Percentiles rank a stretch among this genome's conserved stretches.
phyloP scores from a whole-genome alignment of 2,113 vertebrate species.

The Thinocorus orbignyianus region DNA sequence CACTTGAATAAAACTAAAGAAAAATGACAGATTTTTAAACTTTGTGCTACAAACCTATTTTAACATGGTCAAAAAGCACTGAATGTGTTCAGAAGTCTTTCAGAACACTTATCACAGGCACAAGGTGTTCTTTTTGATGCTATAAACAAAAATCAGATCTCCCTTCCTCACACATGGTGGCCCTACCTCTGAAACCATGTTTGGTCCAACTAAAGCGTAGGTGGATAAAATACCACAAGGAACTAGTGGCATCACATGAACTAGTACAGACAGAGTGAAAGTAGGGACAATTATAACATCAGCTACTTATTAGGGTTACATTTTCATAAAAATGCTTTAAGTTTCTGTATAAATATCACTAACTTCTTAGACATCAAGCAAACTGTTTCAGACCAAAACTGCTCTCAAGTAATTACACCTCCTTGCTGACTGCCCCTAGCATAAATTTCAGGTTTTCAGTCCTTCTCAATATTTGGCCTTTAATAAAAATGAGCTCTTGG shows the following conservation, averaged over 20 bases:
- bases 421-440: background rate
- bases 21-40: background rate
- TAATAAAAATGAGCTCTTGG: background rate
- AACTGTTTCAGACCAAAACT: background rate
- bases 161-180: background rate
- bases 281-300: background rate
- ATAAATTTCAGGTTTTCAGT: background rate
- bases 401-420: background rate
- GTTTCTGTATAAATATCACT: background rate
- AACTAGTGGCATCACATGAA: background rate
- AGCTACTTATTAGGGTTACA: background rate
- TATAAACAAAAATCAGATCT: background rate
- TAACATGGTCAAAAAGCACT: background rate
- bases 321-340: background rate
- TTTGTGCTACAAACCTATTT: background rate
- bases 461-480: background rate
- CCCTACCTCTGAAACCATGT: background rate
- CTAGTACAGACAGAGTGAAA: background rate
- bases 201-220: background rate
- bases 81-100: background rate
- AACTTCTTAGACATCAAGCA: background rate
- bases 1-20: accelerated
- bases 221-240: background rate
- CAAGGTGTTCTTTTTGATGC: background rate
- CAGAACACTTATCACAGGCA: background rate